Conservation (phyloP, 2,797 vertebrate genomes). For the Acrocephalus scirpaceus region DNA sequence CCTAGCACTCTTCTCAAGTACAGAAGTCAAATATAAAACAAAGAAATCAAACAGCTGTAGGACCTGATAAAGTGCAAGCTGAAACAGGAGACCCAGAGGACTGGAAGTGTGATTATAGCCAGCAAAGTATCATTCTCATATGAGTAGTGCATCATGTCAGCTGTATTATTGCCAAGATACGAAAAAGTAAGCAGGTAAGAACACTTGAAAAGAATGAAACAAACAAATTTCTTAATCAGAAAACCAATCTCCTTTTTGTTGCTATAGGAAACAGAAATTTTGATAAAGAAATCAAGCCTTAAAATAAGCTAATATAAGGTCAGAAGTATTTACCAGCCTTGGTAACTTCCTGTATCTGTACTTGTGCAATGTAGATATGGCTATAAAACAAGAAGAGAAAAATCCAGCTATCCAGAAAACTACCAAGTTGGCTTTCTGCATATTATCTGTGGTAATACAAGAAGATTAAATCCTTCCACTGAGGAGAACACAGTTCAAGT, state of each 20-base stretch:
- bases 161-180: background rate
- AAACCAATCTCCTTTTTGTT: background rate
- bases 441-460: background rate
- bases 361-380: background rate
- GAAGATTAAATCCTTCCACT: background rate
- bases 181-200: background rate
- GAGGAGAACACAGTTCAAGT: background rate
- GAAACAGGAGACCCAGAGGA: background rate
- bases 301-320: background rate
- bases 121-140: background rate
- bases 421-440: fast-evolving
- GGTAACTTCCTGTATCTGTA: background rate
- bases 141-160: background rate
- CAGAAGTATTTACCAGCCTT: background rate
- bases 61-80: background rate
- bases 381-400: background rate
- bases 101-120: background rate
- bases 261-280: background rate
- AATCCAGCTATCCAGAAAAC: background rate
- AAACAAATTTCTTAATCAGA: background rate
- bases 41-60: slow-evolving; percentile 1
- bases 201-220: background rate
- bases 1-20: background rate
- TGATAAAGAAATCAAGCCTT: background rate
- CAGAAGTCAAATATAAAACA: slow-evolving; percentile 7